Evolutionary conservation across 2,113 vertebrate species (phyloP).

Genomic region (Myanophis thanlyinensis): DNA sequence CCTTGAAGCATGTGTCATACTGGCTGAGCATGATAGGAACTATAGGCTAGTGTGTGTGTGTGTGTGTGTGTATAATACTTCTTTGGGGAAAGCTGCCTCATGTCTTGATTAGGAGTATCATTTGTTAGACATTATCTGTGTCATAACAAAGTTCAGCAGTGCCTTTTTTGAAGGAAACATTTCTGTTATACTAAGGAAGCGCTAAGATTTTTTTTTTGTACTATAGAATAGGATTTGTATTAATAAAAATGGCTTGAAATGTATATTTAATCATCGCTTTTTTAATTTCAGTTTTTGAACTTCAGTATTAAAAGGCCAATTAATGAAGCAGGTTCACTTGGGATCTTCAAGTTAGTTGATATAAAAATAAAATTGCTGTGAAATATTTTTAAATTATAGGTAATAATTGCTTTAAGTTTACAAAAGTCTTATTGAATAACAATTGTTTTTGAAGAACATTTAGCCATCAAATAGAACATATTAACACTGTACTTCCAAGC

Average conservation of each 20-base stretch:
- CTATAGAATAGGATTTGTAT: conserved; percentile 18
- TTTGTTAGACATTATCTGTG: not conserved
- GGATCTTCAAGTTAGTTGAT: not conserved
- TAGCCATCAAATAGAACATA: not conserved
- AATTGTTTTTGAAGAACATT: not conserved
- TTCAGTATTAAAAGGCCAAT: conserved; percentile 36
- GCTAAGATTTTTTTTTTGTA: not conserved
- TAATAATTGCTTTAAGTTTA: conserved; percentile 12
- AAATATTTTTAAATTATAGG: conserved; percentile 10
- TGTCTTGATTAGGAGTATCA: conserved; percentile 30
- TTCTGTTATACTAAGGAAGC: not conserved
- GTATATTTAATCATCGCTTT: conserved; percentile 49
- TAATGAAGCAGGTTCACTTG: conserved; percentile 55
- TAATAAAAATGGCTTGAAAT: conserved; percentile 37
- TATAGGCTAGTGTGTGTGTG: too few species aligned
- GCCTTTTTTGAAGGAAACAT: not conserved
- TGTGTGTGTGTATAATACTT: too few species aligned
- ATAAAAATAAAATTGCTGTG: conserved; percentile 20
- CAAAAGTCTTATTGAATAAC: not conserved
- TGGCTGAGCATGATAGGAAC: not conserved
- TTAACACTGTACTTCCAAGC: not conserved
- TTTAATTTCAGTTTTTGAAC: conserved; percentile 59
- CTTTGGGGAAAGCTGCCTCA: not conserved
- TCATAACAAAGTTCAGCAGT: not conserved
- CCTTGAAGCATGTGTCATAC: not conserved